Base-by-base conservation (phyloP, 2,888 invertebrate species). In the Chorisops tibialis region DNA sequence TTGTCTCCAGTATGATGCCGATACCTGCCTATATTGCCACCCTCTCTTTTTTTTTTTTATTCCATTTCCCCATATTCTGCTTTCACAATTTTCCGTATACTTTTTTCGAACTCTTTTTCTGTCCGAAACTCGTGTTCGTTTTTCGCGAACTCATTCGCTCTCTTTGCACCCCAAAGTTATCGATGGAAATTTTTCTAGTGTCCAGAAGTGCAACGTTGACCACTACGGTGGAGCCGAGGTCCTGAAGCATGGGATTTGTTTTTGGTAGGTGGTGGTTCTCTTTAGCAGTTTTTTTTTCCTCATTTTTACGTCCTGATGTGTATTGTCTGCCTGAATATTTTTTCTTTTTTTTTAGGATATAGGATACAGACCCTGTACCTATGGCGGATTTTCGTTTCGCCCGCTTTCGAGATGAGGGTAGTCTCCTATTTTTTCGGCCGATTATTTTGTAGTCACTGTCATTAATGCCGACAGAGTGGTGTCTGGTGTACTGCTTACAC, bases 391-490 rank as follows among this genome's bases (percentile, higher is more conserved):
- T 48, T 59, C 12, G n/a, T 50, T 49, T 41, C 24, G 14, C 39
- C 41, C 16, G 16, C n/a, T 37, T 5, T 41, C 24, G 39, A 39
- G 59, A 49, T 48, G 59, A 59, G 47, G 48, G 41, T 45, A 45
- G 30, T 56, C 35, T 45, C 19, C 35, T 11, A 21, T 19, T 58
- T 59, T 59, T 48, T 11, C 24, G 11, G 49, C 24, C 49, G 59
- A 49, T 59, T 59, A 59, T 59, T 48, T 41, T 43, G 51, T 52
- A 61, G 51, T 61, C 52, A 45, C 45, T 51, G 61, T 61, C 61
- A 52, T 52, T 61, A 61, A 35, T 51, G 51, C 45, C n/a, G 22
- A 22, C 22, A 47, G 59, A 37, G 24, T 48, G 39, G 48, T 59
- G 59, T 59, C 35, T 35, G 19, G n/a, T 39, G 16, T 47, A 21